phyloP scores from a whole-genome alignment of 2,113 vertebrate genomes.

The Rhombomys opimus region DNA sequence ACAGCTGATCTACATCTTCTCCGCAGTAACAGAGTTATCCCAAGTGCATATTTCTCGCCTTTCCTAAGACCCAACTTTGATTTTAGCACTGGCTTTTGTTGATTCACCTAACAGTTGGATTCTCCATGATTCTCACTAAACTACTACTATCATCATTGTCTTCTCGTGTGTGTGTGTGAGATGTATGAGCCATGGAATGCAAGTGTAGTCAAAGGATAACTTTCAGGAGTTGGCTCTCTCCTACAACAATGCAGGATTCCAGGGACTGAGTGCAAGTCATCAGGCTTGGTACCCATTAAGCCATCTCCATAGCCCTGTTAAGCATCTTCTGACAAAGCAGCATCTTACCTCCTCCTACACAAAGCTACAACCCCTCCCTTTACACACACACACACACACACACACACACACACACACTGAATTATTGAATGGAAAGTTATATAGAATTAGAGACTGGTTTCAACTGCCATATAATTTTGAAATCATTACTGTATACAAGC shows the following conservation, averaged over 20 bases:
- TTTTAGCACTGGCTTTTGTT: neutral
- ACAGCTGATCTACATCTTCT: neutral
- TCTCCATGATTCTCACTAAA: neutral
- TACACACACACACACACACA: neutral
- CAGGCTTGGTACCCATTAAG: neutral
- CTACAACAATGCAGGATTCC: neutral
- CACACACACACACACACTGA: neutral
- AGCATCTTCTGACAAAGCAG: neutral
- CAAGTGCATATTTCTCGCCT: neutral
- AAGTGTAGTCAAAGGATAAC: neutral
- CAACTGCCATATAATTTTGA: conserved; percentile 2
- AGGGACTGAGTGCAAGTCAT: neutral
- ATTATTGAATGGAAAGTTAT: neutral
- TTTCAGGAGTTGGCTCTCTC: neutral
- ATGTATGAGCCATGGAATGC: neutral
- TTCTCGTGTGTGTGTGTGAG: neutral
- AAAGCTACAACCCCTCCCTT: neutral
- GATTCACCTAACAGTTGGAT: neutral
- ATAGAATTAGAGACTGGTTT: neutral
- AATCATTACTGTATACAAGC: neutral
- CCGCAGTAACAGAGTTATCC: neutral
- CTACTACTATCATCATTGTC: neutral
- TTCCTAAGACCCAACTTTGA: neutral
- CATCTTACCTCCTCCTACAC: neutral
- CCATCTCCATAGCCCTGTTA: neutral